Evolutionary conservation across 2,113 vertebrate genomes (phyloP).

Genomic region (Sprattus sprattus): DNA sequence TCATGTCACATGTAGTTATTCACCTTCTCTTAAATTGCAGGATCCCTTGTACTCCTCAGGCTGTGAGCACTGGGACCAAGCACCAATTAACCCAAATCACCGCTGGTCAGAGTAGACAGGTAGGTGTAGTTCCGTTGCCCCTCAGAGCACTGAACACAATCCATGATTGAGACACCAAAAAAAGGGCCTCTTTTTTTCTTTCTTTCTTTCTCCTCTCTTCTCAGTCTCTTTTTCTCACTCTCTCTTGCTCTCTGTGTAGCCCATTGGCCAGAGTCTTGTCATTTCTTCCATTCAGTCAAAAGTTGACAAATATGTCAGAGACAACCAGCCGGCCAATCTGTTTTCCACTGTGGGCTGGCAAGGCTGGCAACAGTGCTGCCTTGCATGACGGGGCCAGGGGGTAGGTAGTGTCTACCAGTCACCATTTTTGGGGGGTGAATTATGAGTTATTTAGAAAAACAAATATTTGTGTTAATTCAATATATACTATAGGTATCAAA

Average conservation of each 20-base stretch:
- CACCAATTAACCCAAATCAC: constrained; percentile 10
- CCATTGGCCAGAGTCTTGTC: neutral
- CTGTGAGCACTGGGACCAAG: constrained; percentile 30
- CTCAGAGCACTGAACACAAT: neutral
- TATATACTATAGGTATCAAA: neutral
- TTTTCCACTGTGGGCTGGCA: neutral
- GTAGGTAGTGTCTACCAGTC: neutral
- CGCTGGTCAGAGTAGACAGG: constrained; percentile 41
- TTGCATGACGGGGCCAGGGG: neutral
- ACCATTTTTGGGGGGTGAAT: neutral
- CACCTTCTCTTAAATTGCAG: constrained; percentile 39
- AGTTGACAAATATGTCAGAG: neutral
- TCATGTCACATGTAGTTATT: constrained; percentile 17
- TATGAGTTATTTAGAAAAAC: neutral
- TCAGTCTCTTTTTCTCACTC: neutral
- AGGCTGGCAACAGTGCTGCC: neutral
- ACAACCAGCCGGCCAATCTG: neutral
- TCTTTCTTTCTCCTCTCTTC: neutral
- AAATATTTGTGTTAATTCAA: neutral
- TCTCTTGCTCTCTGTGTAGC: neutral
- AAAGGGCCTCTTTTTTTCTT: neutral
- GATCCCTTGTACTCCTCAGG: constrained; percentile 25
- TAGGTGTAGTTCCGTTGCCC: constrained; percentile 28
- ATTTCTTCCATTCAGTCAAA: neutral
- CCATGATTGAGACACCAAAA: neutral